Base-by-base conservation (phyloP, 2,888 invertebrate species). In the Hydropsyche betteni region DNA sequence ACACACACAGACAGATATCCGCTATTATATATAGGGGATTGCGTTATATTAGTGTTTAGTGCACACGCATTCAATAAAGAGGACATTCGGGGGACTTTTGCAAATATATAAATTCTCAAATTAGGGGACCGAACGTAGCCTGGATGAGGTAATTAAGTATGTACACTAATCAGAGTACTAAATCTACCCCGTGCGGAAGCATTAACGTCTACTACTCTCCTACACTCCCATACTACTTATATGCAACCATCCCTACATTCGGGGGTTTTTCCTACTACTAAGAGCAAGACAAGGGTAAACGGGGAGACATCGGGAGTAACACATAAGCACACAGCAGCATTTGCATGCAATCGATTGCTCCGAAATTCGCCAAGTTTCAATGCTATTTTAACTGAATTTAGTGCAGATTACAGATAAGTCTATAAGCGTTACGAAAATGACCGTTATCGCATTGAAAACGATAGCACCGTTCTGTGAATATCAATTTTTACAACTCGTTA, bases 121-220 rank as follows among this genome's bases (percentile, higher is more conserved):
- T 72, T 72, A 61, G 72, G 72, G 72, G 72, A 72, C 72, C 38
- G 58, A 58, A 72, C 58, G 72, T 61, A 72, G 36, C 38, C 61
- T n/a, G 44, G 74, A 73, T 69, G 44, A 76, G 73, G 79, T 79
- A 79, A 79, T 79, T 79, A 79, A 79, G 77, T 77, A 75, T 79
- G 79, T 79, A 79, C 76, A 79, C 74, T 79, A 79, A 79, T 79
- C 79, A 77, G 79, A 69, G 77, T 74, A 76, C 73, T 79, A 79
- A 79, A 75, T 72, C 77, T 80, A 73, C 80, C 81, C 78, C 79
- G 76, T 76, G 69, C 77, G 75, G 78, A 75, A 79, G 80, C 78
- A 75, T 78, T 76, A 76, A 73, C 74, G 74, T 76, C 76, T 76
- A 69, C 71, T 73, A 68, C 73, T 64, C 75, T 69, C 74, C 64